Conservation (phyloP, 1,140 invertebrate genomes). For the Probaryconus sp. region DNA sequence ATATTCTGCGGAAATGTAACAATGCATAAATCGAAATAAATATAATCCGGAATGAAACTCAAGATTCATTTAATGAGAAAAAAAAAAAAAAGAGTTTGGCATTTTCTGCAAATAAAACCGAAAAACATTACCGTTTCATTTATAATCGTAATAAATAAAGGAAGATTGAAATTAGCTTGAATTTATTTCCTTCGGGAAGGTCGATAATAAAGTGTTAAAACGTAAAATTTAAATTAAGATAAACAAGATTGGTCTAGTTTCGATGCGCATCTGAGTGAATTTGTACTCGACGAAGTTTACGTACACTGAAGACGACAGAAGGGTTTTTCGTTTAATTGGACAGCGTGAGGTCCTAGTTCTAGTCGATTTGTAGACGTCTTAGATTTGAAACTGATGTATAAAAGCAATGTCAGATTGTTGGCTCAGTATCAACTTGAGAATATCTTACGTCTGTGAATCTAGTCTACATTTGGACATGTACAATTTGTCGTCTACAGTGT, state of each 20-base stretch:
- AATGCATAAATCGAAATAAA: too few species aligned
- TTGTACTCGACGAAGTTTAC: slow-evolving; percentile 35
- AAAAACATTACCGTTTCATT: too few species aligned
- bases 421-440: slow-evolving; percentile 50
- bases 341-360: slow-evolving; percentile 50
- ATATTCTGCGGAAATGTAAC: too few species aligned
- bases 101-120: too few species aligned
- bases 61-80: too few species aligned
- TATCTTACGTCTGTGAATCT: slow-evolving; percentile 55
- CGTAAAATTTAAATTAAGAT: slow-evolving; percentile 20
- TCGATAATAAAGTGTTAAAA: slow-evolving; percentile 26
- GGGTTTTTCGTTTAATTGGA: slow-evolving; percentile 55
- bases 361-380: slow-evolving; percentile 57
- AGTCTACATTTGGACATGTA: slow-evolving; percentile 49
- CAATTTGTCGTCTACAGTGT: slow-evolving; percentile 30
- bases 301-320: slow-evolving; percentile 39
- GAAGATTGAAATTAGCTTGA: too few species aligned
- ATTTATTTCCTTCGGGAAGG: too few species aligned
- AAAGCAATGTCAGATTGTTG: slow-evolving; percentile 55
- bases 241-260: slow-evolving; percentile 24
- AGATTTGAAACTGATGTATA: slow-evolving; percentile 59
- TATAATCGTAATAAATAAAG: too few species aligned
- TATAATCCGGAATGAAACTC: too few species aligned
- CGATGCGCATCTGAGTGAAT: slow-evolving; percentile 5
- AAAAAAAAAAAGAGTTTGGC: too few species aligned